Evolutionary conservation across 2,888 invertebrate genomes (phyloP).

Genomic region (Lithophane leautieri): DNA sequence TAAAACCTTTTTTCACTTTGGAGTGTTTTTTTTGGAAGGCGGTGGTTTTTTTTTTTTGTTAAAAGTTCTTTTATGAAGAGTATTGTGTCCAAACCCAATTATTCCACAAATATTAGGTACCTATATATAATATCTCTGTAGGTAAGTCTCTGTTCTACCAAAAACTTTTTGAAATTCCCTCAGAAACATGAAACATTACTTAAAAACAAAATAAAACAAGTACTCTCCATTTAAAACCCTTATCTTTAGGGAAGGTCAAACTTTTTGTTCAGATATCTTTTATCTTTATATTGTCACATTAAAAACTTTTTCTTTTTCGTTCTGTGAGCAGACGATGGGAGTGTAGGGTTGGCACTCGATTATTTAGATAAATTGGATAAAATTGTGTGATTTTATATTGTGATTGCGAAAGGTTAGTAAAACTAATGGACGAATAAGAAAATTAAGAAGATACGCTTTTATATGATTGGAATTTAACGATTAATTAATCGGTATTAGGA

Average conservation of each 20-base stretch:
- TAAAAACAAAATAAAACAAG: conserved; percentile 33
- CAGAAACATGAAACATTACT: conserved; percentile 35
- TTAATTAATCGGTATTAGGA: neutral
- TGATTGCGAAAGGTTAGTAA: neutral
- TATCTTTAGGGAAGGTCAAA: conserved; percentile 32
- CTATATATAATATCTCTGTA: neutral
- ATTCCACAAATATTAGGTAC: neutral
- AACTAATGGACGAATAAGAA: neutral
- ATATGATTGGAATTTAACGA: neutral
- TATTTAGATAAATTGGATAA: neutral
- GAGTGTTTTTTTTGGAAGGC: too few relatives aligned
- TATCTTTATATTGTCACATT: conserved; percentile 52
- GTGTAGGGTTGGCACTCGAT: conserved; percentile 21
- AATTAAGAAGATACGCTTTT: neutral
- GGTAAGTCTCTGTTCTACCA: neutral
- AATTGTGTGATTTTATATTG: neutral
- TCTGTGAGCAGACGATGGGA: neutral
- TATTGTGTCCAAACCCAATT: neutral
- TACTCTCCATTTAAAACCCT: conserved; percentile 26
- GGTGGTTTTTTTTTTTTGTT: too few relatives aligned
- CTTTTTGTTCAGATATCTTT: conserved; percentile 44
- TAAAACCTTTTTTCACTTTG: too few relatives aligned
- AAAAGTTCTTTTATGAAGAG: too few relatives aligned
- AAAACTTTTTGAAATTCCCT: conserved; percentile 12
- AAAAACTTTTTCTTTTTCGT: conserved; percentile 31